Conservation (phyloP, 2,113 vertebrate genomes). For the Phyllostomus discolor region DNA sequence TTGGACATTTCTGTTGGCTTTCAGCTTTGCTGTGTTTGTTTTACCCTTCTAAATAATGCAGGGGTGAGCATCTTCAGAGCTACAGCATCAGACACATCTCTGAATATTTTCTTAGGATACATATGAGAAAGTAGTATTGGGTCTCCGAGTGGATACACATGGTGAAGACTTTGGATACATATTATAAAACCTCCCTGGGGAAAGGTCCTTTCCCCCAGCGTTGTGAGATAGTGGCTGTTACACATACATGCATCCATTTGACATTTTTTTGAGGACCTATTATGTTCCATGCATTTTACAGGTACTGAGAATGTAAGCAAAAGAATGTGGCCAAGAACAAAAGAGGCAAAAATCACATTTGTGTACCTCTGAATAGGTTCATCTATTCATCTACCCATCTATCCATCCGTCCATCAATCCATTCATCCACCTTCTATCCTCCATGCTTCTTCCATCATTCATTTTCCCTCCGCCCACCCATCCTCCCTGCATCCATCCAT, state of each 20-base stretch:
- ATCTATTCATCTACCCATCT: not conserved
- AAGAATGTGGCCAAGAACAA: not conserved
- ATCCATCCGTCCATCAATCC: not conserved
- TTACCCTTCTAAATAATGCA: not conserved
- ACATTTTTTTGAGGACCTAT: not conserved
- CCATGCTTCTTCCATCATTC: not conserved
- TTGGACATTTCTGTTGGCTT: not conserved
- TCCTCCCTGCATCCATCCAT: not conserved
- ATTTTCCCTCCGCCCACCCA: too few species aligned
- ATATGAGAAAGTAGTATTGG: not conserved
- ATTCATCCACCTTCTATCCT: not conserved
- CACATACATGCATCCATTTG: not conserved
- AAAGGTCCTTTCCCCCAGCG: not conserved
- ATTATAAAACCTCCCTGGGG: not conserved
- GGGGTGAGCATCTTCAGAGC: not conserved
- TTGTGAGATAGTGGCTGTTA: not conserved
- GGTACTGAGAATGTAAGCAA: not conserved
- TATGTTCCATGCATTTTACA: not conserved
- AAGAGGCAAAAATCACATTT: not conserved
- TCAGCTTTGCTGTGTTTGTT: not conserved
- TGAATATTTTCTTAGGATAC: not conserved
- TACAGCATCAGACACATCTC: not conserved
- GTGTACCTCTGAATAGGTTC: not conserved
- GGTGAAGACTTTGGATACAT: not conserved
- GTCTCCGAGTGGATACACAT: not conserved